These are phyloP conservation scores for Daboia siamensis DNA, from an alignment of 2,113 vertebrate species.

Conservation along the genomic window DNA sequence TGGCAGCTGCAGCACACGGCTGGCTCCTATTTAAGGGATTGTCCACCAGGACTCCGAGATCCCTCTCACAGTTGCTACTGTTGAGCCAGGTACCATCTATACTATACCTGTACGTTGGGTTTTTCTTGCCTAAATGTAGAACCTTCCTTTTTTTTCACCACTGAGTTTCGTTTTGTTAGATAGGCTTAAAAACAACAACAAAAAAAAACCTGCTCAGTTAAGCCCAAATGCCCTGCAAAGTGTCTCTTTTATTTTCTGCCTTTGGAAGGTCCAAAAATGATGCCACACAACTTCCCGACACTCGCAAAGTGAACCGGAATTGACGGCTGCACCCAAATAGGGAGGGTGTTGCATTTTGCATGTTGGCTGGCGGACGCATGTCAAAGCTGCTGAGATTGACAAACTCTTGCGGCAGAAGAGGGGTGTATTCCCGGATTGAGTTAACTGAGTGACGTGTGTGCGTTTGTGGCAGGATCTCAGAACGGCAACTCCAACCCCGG, in stretches of 20 bases:
- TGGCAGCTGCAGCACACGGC: too few relatives aligned
- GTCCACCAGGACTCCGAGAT: too few relatives aligned
- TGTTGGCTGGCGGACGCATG: not conserved
- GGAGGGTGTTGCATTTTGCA: not conserved
- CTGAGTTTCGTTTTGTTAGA: too few relatives aligned
- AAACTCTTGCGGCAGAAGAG: not conserved
- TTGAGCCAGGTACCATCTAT: too few relatives aligned
- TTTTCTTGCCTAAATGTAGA: too few relatives aligned
- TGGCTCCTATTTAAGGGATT: too few relatives aligned
- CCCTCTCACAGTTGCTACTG: too few relatives aligned
- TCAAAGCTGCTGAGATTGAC: not conserved
- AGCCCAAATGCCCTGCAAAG: not conserved
- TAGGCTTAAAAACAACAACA: not conserved
- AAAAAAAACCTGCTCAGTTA: not conserved
- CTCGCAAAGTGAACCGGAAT: not conserved
- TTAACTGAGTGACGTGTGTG: not conserved
- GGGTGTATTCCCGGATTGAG: not conserved
- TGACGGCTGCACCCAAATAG: not conserved
- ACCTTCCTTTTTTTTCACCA: too few relatives aligned
- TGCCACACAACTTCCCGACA: not conserved
- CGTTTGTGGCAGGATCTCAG: not conserved
- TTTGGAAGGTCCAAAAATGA: not conserved
- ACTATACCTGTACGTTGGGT: too few relatives aligned
- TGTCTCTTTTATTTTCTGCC: not conserved
- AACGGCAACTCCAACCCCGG: not conserved